Conservation (phyloP, 2,113 vertebrate species). For the Neodontobutis hainanensis region DNA sequence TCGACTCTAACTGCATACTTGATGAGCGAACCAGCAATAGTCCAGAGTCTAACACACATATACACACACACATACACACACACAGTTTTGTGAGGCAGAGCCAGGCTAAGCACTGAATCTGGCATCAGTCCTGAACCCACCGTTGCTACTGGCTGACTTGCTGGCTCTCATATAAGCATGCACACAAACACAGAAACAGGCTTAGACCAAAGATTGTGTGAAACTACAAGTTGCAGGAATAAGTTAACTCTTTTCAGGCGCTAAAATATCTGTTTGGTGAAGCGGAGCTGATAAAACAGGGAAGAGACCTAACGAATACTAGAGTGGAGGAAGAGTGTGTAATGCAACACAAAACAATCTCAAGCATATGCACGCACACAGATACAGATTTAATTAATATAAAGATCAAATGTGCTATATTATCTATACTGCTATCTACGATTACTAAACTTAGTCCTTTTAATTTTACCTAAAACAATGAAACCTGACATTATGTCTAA, state of each 20-base stretch:
- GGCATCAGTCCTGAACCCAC: constrained; percentile 43
- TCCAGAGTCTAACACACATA: constrained; percentile 35
- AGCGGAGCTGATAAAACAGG: neutral
- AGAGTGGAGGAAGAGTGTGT: neutral
- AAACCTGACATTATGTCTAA: no score
- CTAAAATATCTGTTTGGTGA: neutral
- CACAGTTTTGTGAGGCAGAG: constrained; percentile 30
- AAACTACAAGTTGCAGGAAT: constrained; percentile 13
- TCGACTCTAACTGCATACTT: constrained; percentile 66
- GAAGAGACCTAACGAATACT: neutral
- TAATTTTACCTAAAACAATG: no score
- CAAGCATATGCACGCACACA: no score
- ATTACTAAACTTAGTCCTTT: no score
- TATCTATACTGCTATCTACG: no score
- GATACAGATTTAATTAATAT: constrained; percentile 6
- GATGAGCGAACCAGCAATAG: constrained; percentile 58
- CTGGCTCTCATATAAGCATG: neutral
- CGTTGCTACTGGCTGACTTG: constrained; percentile 19
- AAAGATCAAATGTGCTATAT: no score
- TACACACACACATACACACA: constrained; percentile 18
- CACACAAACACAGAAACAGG: neutral
- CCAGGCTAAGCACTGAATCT: constrained; percentile 53
- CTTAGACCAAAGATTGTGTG: constrained; percentile 4
- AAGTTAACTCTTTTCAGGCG: neutral
- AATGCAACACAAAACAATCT: no score